Evolutionary conservation across 2,113 vertebrate genomes (phyloP), one percentile per base, ranked within the genome.

Genomic region (Argyrosomus japonicus): DNA sequence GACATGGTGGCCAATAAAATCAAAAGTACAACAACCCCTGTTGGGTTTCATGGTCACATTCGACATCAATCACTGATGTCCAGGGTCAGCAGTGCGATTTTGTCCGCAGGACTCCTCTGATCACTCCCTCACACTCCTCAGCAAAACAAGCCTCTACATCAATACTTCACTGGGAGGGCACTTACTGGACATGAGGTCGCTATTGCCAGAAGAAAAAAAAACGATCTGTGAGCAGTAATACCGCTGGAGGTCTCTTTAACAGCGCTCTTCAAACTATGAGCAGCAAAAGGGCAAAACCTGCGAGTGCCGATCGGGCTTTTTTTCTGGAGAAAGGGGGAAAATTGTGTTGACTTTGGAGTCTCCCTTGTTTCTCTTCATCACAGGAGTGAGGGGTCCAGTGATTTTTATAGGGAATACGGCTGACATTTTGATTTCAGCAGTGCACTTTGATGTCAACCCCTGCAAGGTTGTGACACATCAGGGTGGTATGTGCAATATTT

Each of bases 291-390:
- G 90, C 88, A 92, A 89, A 92, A 93, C 87, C 84, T 91, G 84
- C 77, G 32, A 91, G 89, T 85, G 85, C 83, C 75, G 32, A 91
- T 88, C 84, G 85, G 75, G 76, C 53, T 80, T 87, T 88, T 78
- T 61, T 72, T 63, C n/a, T 48, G 70, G 60, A 68, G 62, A 88
- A 89, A 80, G 80, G 65, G 82, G 85, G 94, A 91, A 92, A 89
- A 94, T 87, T 87, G 62, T 95, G 95, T 96, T 96, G 94, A 94
- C 91, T 95, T 96, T 96, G 95, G 95, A 96, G 87, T 91, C 92
- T 90, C 83, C 50, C 83, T 69, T 96, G 94, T 95, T 96, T 94
- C 94, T 94, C 92, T 90, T 95, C 93, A 93, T 94, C 91, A 90
- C 90, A 94, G 88, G 93, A 95, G 88, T 88, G 87, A 95, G 89